Evolutionary conservation across 2,113 vertebrate genomes (phyloP), one percentile per base, ranked within the genome.

Genomic region (Narcine bancroftii): DNA sequence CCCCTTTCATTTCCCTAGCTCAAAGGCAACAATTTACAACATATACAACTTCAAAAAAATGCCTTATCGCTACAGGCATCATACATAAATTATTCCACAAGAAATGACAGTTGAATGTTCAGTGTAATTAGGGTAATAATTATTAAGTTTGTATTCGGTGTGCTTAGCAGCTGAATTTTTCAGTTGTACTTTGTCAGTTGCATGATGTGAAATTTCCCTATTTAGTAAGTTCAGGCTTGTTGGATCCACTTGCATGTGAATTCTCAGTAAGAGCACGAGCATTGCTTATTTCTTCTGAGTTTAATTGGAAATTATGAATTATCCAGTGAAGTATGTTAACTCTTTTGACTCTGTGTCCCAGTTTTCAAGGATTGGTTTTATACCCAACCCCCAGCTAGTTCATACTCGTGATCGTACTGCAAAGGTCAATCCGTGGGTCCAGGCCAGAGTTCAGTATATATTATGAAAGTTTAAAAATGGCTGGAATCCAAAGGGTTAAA

Each of bases 81-180:
- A 94, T 93, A 95, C 95, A 95, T 95, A 95, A 97, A 95, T 96
- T 95, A 96, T 96, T 96, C 96, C 96, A 96, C 96, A 96, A 96
- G 96, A 97, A 96, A 97, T 93, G 96, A 95, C 96, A 96, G 94
- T 93, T 95, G 95, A 96, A 94, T 95, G 95, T 96, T 96, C 96
- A 95, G 95, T 53, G 94, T 96, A 96, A 97, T 97, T 96, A 96
- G 94, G 95, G 95, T 95, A 95, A 95, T 95, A 95, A 95, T 96
- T 96, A 96, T 94, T 95, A 95, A 94, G 96, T 96, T 96, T 96
- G 94, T 95, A 95, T 95, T 96, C 95, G 94, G 94, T 95, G 85
- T 91, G 45, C 42, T 91, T 91, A 91, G 71, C 63, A 69, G 36
- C 42, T 71, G 63, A 91, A 91, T 71, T 91, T 91, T 69, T 91